These are phyloP conservation scores for Valencia hispanica DNA, from an alignment of 2,797 vertebrate genomes.

Conservation along the genomic window DNA sequence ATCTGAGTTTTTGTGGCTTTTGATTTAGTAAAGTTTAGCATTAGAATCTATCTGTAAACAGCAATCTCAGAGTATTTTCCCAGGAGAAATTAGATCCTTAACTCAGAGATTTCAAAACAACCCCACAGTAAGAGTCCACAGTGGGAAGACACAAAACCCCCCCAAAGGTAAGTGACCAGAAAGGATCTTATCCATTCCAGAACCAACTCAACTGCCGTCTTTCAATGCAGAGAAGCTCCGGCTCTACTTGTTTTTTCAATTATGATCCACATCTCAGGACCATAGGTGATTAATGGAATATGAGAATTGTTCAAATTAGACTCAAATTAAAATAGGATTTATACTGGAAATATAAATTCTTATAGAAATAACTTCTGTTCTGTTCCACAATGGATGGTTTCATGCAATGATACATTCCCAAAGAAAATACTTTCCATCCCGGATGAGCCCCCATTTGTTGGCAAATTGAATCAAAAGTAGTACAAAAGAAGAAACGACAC, in stretches of 20 bases:
- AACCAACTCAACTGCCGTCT: background rate
- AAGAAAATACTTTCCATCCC: background rate
- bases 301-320: background rate
- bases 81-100: background rate
- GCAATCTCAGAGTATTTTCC: background rate
- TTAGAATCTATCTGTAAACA: background rate
- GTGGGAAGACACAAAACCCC: too few species aligned
- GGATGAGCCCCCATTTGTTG: too few species aligned
- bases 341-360: background rate
- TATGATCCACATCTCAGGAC: background rate
- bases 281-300: background rate
- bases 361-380: background rate
- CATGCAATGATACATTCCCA: background rate
- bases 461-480: too few species aligned
- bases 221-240: background rate
- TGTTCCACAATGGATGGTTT: background rate
- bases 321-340: background rate
- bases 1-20: too few species aligned
- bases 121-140: too few species aligned
- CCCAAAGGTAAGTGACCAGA: too few species aligned
- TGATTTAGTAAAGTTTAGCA: background rate
- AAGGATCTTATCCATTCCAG: too few species aligned
- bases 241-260: background rate
- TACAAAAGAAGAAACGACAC: too few species aligned
- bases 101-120: background rate